phyloP scores from a whole-genome alignment of 2,888 invertebrate genomes.

The Tetragonisca angustula region DNA sequence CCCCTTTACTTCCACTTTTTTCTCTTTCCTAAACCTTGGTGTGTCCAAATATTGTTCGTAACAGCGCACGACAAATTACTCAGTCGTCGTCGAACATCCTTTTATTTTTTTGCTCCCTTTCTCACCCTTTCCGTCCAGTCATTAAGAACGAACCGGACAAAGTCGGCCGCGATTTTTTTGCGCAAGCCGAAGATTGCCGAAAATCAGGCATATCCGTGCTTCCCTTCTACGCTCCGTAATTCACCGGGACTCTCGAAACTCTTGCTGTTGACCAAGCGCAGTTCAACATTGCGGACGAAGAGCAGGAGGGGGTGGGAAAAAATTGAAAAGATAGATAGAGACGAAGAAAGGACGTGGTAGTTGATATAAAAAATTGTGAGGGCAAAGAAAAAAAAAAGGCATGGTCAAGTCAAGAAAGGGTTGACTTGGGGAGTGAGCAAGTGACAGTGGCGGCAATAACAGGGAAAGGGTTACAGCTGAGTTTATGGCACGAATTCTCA shows the following conservation, averaged over 20 bases:
- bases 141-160: constrained; percentile 33
- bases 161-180: constrained; percentile 48
- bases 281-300: background rate
- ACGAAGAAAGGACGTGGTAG: background rate
- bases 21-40: background rate
- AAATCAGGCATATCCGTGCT: constrained; percentile 62
- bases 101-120: background rate
- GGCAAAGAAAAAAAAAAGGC: background rate
- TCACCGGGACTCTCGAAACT: background rate
- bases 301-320: background rate
- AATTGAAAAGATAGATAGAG: background rate
- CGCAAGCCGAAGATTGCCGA: constrained; percentile 45
- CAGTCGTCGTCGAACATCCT: constrained; percentile 35
- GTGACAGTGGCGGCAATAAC: background rate
- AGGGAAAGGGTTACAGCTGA: constrained; percentile 55
- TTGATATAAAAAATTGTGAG: constrained; percentile 10
- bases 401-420: constrained; percentile 46
- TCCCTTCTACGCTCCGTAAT: constrained; percentile 42
- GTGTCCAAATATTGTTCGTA: constrained; percentile 61
- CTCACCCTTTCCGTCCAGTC: constrained; percentile 41
- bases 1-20: too few relatives aligned
- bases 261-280: constrained; percentile 25
- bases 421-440: constrained; percentile 26
- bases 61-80: constrained; percentile 62
- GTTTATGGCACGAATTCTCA: constrained; percentile 62